Conservation (phyloP, 2,797 vertebrate genomes). For the Fratercula arctica region DNA sequence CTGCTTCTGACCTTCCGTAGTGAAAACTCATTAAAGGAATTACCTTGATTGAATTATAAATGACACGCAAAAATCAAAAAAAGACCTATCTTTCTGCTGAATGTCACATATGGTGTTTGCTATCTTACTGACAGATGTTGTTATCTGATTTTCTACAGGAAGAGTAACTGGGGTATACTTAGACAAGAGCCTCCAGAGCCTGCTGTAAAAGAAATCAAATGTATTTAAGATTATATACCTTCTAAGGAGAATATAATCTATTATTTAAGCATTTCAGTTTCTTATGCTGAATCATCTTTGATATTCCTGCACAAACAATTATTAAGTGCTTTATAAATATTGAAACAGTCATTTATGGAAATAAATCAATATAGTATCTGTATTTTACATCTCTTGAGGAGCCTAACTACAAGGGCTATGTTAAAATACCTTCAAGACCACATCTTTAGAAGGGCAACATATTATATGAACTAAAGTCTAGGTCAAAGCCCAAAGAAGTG, state of each 20-base stretch:
- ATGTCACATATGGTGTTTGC: neutral
- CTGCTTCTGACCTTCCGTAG: neutral
- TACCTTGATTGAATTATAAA: neutral
- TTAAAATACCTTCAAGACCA: neutral
- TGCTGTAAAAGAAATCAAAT: neutral
- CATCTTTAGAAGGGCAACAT: neutral
- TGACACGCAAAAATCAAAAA: rapidly evolving
- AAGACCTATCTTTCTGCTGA: neutral
- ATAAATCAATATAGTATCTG: neutral
- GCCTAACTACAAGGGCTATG: neutral
- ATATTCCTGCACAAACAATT: neutral
- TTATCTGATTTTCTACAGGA: neutral
- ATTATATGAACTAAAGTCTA: neutral
- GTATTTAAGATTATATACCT: neutral
- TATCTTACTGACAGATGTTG: neutral
- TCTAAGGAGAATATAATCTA: neutral
- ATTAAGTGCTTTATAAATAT: neutral
- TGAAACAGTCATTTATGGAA: neutral
- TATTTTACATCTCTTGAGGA: neutral
- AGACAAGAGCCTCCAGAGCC: neutral
- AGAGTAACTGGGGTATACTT: neutral
- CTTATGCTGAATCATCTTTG: neutral
- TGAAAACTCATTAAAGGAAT: neutral
- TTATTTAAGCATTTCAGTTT: neutral
- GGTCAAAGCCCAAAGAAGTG: neutral